Evolutionary conservation across 1,140 invertebrate species (phyloP), one percentile per base, ranked within the genome.

Genomic region (Parasteatoda tepidariorum): DNA sequence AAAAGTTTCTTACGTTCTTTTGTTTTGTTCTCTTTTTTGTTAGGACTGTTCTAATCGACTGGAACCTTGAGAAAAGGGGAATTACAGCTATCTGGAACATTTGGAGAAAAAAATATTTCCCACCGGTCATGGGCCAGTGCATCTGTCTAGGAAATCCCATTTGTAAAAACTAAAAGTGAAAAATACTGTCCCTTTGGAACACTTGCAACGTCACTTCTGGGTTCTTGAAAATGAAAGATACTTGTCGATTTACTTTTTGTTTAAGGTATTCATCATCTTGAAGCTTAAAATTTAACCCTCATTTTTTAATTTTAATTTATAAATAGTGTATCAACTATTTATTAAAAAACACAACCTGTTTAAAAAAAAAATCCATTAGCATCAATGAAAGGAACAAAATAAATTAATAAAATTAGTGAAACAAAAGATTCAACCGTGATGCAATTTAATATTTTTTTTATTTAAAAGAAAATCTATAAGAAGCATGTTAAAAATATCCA

Each of bases 1-100:
- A n/a, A n/a, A 38, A 48, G 28, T 76, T 76, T 61, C 55, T 61
- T 31, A 48, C 28, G 48, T 79, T 57, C 24, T 62, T 79, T 79
- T 79, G 33, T 57, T 79, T 79, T 79, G 34, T 62, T 79, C n/a
- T 75, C 54, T 79, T 61, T 78, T 78, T 79, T 79, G 64, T 79
- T 64, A 79, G 76, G 76, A 79, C 11, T 79, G 76, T 41, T 41
- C 76, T n/a, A 79, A 79, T 66, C 76, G 48, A n/a, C 76, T 79
- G 76, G 76, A 68, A 79, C 76, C 76, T 68, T 79, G 76, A 79
- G 62, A 41, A 54, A 22, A 22, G 33, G 24, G 70, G 28, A 24
- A 41, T 54, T 70, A 30, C 34, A n/a, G 67, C 18, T 48, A 70
- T 70, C 11, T 26, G 41, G 41, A 70, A 70, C 67, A 48, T 26